Evolutionary conservation across 2,113 vertebrate species (phyloP), one percentile per base, ranked within the genome.

Genomic region (Thermophis baileyi): DNA sequence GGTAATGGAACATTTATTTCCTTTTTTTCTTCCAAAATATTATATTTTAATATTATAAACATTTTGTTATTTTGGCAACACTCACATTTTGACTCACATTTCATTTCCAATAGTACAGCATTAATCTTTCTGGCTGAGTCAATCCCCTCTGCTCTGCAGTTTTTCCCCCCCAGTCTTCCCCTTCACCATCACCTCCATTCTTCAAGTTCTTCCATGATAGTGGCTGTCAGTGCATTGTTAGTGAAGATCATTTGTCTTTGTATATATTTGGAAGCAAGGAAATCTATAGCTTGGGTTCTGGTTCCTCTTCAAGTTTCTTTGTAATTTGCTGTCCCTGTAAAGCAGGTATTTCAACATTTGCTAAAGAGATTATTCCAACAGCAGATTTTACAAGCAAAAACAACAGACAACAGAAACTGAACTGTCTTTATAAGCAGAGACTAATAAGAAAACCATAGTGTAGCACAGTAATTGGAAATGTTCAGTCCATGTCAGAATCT

Each of bases 381-480:
- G 35, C 44, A 14, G 47, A n/a, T 2, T 9, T 88, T 51, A 44
- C 74, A 44, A 22, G 74, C 35, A 44, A 81, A 81, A 22, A 8
- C 74, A 81, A 22, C 74, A 22, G 74, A 81, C 35, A 44, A 55
- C 53, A 89, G 44, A 47, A n/a, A 54, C 57, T 35, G 51, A 93
- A 20, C 54, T 74, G 35, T 92, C 88, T 87, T 87, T 69, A 69
- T 69, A 60, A 90, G 74, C 49, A 46, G 27, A 92, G 87, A 87
- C 88, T 85, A 10, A 44, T 51, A 92, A 87, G 91, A 86, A 88
- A 94, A 90, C 81, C 81, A 87, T 90, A 92, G 87, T 92, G 85
- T 92, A 74, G 25, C 49, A 40, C 55, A 24, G 88, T 63, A 89
- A 92, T 94, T 90, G 93, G 88, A 90, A 94, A 94, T 94, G 91